phyloP scores from a whole-genome alignment of 2,888 invertebrate genomes.

The Charanyca ferruginea region DNA sequence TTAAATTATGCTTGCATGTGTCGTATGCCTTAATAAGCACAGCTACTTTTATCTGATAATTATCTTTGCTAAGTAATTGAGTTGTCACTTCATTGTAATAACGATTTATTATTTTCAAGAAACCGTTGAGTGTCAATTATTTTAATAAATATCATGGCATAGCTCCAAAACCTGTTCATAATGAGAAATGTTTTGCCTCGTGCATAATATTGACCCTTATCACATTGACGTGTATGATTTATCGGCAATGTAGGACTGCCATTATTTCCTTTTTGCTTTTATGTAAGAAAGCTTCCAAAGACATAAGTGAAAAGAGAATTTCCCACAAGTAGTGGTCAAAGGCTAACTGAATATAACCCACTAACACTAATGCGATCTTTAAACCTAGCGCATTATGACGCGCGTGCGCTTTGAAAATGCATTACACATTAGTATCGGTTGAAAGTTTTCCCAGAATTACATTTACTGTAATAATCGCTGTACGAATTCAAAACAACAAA shows the following conservation, averaged over 20 bases:
- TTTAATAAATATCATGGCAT: background rate
- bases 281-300: background rate
- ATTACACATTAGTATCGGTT: background rate
- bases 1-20: constrained; percentile 19
- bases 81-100: no score
- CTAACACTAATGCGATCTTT: constrained; percentile 49
- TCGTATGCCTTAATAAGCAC: constrained; percentile 11
- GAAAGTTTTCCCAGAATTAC: constrained; percentile 12
- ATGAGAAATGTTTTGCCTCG: background rate
- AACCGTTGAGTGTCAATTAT: background rate
- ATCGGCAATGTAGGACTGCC: background rate
- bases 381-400: constrained; percentile 21
- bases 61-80: no score
- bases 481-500: constrained; percentile 10
- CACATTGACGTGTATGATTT: background rate
- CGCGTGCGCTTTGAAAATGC: constrained; percentile 3
- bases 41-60: constrained; percentile 15
- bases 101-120: no score
- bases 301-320: constrained; percentile 11
- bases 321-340: constrained; percentile 32
- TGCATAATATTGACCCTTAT: background rate
- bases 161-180: background rate
- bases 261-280: background rate
- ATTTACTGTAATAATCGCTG: constrained; percentile 15
- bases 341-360: constrained; percentile 36